phyloP scores from a whole-genome alignment of 1,140 invertebrate species.

The Tigriopus japonicus region DNA sequence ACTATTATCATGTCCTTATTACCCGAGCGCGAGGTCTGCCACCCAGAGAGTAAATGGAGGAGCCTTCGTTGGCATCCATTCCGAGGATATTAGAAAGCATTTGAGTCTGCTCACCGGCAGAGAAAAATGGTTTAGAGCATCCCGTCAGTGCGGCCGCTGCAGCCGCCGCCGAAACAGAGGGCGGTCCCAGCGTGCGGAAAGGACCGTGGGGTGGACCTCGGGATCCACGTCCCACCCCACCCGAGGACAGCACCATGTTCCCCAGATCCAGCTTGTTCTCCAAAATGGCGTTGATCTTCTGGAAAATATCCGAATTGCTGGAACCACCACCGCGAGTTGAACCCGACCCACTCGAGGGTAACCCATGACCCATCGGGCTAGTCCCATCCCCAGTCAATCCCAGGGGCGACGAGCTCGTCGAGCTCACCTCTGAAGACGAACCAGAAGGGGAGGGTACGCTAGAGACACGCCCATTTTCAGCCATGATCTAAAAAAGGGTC shows the following conservation, averaged over 20 bases:
- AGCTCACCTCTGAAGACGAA: too few relatives aligned
- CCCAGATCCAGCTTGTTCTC: conserved; percentile 26
- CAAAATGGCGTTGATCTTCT: conserved; percentile 26
- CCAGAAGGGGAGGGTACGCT: too few relatives aligned
- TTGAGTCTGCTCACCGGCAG: conserved; percentile 17
- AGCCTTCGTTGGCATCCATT: conserved; percentile 1
- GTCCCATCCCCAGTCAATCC: too few relatives aligned
- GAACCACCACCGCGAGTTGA: too few relatives aligned
- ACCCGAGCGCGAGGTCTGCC: too few relatives aligned
- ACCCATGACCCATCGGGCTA: too few relatives aligned
- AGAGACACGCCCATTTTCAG: too few relatives aligned
- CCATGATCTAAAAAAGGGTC: too few relatives aligned
- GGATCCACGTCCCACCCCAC: conserved; percentile 4
- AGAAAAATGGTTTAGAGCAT: too few relatives aligned
- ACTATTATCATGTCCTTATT: too few relatives aligned
- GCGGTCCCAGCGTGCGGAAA: conserved; percentile 27
- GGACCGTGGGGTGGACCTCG: conserved; percentile 2
- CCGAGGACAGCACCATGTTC: conserved; percentile 16
- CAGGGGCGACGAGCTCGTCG: too few relatives aligned
- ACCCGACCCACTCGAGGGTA: too few relatives aligned
- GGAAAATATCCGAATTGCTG: conserved; percentile 22
- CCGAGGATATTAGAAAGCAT: neutral
- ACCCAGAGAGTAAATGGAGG: conserved; percentile 5
- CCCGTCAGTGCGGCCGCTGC: conserved; percentile 29
- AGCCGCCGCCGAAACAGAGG: conserved; percentile 33